A percentile compares a stretch with the other conserved stretches of the same genome.
Evolutionary conservation across 2,888 invertebrate genomes (phyloP).

Genomic region (Synergus gifuensis): DNA sequence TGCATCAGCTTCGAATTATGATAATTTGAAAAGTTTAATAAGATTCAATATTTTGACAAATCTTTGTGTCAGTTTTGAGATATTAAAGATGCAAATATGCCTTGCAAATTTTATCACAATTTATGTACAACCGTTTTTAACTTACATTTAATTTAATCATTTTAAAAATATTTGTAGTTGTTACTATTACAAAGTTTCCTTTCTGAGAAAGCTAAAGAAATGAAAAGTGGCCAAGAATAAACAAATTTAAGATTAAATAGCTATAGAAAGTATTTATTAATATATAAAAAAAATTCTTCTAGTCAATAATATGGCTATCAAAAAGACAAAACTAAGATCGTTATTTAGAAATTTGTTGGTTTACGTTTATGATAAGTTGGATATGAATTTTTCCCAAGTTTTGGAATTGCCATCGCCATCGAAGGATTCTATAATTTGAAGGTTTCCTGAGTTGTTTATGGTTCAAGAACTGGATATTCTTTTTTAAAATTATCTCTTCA

Average conservation of each 20-base stretch:
- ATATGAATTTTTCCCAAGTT: neutral
- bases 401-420: neutral
- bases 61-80: too few relatives aligned
- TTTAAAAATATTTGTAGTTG: too few relatives aligned
- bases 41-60: neutral
- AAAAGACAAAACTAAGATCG: neutral
- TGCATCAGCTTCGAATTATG: too few relatives aligned
- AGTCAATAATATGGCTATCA: neutral
- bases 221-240: neutral
- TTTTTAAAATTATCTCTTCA: neutral
- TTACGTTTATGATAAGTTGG: neutral
- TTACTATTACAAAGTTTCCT: too few relatives aligned
- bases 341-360: neutral
- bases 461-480: neutral
- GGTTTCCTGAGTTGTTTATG: neutral
- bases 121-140: too few relatives aligned
- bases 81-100: too few relatives aligned
- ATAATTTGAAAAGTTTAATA: too few relatives aligned
- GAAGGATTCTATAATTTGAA: neutral
- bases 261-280: constrained; percentile 15
- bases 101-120: too few relatives aligned
- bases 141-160: too few relatives aligned
- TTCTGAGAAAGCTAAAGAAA: neutral
- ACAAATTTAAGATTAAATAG: neutral
- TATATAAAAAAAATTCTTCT: constrained; percentile 18